Conservation (phyloP, 2,797 vertebrate genomes). For the Danio kyathit region DNA sequence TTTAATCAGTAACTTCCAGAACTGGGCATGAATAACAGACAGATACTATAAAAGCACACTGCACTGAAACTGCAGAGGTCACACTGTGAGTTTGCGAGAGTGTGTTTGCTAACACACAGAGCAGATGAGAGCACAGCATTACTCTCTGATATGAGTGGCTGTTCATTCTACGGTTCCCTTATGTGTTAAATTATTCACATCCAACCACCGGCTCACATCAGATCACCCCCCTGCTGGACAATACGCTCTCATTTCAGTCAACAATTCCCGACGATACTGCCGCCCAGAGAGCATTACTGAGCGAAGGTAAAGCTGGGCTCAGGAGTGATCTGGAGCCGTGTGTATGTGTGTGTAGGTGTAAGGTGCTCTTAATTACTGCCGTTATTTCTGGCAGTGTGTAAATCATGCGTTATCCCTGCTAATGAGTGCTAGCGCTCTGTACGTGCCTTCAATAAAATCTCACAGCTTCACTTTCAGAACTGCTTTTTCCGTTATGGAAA, state of each 20-base stretch:
- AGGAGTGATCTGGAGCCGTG: constrained; percentile 36
- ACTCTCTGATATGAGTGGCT: constrained; percentile 58
- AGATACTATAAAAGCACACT: constrained; percentile 44
- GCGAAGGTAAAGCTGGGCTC: constrained; percentile 19
- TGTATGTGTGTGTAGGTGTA: constrained; percentile 49
- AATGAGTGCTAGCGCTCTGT: constrained; percentile 55
- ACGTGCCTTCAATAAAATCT: constrained; percentile 53
- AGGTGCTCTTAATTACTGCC: constrained; percentile 60
- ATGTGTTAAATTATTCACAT: constrained; percentile 65
- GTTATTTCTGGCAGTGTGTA: constrained; percentile 62
- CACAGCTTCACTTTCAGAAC: constrained; percentile 46
- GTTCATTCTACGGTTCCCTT: constrained; percentile 56
- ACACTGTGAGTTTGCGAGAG: constrained; percentile 41
- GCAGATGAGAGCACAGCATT: constrained; percentile 56
- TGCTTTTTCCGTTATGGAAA: constrained; percentile 9
- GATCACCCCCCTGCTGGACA: constrained; percentile 54
- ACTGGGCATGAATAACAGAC: constrained; percentile 35
- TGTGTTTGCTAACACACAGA: constrained; percentile 33
- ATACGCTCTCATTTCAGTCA: constrained; percentile 41
- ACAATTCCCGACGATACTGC: constrained; percentile 24
- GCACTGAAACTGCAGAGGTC: constrained; percentile 38
- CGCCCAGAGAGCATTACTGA: constrained; percentile 18
- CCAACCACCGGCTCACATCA: constrained; percentile 53
- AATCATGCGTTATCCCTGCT: constrained; percentile 55
- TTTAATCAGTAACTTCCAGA: background rate